Base-by-base conservation (phyloP, 2,113 vertebrate genomes). In the Prinia subflava region DNA sequence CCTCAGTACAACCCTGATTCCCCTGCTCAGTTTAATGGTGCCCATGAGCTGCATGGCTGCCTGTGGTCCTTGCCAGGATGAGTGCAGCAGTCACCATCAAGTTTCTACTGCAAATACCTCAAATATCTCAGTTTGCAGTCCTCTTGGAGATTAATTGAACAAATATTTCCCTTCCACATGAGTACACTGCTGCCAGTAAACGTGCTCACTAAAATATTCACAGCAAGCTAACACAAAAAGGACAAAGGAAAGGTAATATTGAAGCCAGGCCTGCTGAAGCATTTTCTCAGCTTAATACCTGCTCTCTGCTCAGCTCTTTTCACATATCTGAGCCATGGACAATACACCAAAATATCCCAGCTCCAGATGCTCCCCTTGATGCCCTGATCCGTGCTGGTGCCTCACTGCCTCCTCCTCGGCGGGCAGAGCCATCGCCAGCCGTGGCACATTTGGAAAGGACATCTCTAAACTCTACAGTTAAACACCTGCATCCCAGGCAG, bases 151-250 rank as follows among this genome's bases (percentile, higher is more conserved):
- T 83, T 39, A 74, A 90, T n/a, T 86, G 68, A 96, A 68, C 73
- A 90, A 88, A 85, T 96, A 82, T 87, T 95, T 91, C 77, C 82
- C 68, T 80, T 94, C 71, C 41, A 63, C 47, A 24, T 10, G 35
- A 88, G 57, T 35, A 50, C 9, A 6, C 20, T 78, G 27, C 44
- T 74, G 42, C 71, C 60, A 46, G 31, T 63, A 88, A 92, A 88
- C 1, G 6, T 52, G 44, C 76, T 95, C 14, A 0, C 65, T 93
- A 52, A 88, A 83, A 78, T 37, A 80, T 60, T 71, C 82, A 44
- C 82, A 33, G 65, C 70, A 41, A 37, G 56, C 74, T 28, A 69
- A 67, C 30, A 30, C 50, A 59, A 39, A 91, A 89, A 85, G 59
- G 47, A 85, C 60, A 93, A 87, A 86, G 44, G 46, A 41, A 86